Conservation (phyloP, 2,888 invertebrate species). For the Oligia latruncula region DNA sequence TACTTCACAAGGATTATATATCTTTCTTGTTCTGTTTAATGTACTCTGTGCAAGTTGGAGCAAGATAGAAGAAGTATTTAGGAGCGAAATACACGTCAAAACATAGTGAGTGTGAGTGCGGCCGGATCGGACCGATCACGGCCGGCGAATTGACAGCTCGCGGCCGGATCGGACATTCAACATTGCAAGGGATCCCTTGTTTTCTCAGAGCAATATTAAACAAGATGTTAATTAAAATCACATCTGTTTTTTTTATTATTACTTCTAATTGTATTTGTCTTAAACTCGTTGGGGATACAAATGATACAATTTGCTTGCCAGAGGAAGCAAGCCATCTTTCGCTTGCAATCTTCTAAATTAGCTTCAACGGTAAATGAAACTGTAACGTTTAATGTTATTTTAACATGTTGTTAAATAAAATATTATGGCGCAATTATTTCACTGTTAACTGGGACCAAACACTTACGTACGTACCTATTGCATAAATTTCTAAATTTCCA, state of each 20-base stretch:
- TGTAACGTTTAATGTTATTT: neutral
- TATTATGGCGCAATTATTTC: slow-evolving; percentile 1
- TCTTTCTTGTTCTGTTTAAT: too few relatives aligned
- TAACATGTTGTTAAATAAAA: neutral
- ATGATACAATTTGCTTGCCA: slow-evolving; percentile 33
- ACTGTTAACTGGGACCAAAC: neutral
- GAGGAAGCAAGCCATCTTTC: slow-evolving; percentile 27
- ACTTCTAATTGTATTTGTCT: slow-evolving; percentile 29
- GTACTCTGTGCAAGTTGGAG: too few relatives aligned
- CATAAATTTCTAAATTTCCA: too few relatives aligned
- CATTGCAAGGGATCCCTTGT: too few relatives aligned
- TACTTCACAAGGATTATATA: too few relatives aligned
- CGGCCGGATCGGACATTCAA: too few relatives aligned
- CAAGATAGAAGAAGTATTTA: too few relatives aligned
- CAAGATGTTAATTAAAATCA: slow-evolving; percentile 17
- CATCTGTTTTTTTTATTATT: slow-evolving; percentile 30
- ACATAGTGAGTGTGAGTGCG: too few relatives aligned
- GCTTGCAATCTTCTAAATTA: slow-evolving; percentile 28
- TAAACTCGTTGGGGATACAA: slow-evolving; percentile 30
- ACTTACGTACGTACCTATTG: neutral
- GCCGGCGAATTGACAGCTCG: too few relatives aligned
- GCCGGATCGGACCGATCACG: too few relatives aligned
- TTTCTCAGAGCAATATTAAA: slow-evolving; percentile 4
- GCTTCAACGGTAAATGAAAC: slow-evolving; percentile 47
- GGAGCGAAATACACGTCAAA: too few relatives aligned